phyloP scores from a whole-genome alignment of 2,113 vertebrate genomes.

The Crotalus helleri region DNA sequence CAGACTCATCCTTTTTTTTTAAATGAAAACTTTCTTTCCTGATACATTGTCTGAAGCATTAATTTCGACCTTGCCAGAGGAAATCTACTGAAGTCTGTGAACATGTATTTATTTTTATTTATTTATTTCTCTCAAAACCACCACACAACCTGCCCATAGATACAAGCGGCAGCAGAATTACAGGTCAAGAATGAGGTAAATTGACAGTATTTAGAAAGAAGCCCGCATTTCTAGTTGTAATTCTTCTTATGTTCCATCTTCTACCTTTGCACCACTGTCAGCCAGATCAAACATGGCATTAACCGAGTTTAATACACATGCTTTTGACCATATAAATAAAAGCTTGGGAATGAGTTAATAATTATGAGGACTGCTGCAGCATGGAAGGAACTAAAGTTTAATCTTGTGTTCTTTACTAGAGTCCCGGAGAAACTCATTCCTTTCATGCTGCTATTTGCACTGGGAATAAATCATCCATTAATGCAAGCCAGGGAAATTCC shows the following conservation, averaged over 20 bases:
- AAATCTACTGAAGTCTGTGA: background rate
- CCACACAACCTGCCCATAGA: slow-evolving; percentile 38
- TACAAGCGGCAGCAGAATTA: slow-evolving; percentile 18
- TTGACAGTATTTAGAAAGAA: slow-evolving; percentile 38
- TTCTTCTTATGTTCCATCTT: background rate
- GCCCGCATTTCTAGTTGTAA: background rate
- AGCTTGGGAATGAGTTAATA: background rate
- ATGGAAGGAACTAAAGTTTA: background rate
- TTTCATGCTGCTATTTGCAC: background rate
- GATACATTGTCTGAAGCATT: slow-evolving; percentile 9
- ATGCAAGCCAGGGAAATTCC: background rate
- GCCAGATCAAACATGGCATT: background rate
- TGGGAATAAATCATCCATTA: background rate
- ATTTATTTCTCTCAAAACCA: slow-evolving; percentile 39
- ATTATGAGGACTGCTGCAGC: background rate
- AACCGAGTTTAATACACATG: background rate
- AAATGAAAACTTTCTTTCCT: background rate
- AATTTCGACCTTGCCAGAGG: slow-evolving; percentile 26
- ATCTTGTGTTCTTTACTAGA: background rate
- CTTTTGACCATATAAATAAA: background rate
- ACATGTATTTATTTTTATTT: slow-evolving; percentile 42
- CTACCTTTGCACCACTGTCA: background rate
- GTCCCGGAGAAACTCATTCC: background rate
- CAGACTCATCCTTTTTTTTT: background rate
- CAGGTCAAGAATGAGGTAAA: slow-evolving; percentile 38